Conservation (phyloP, 2,113 vertebrate genomes). For the Pedionomus torquatus region DNA sequence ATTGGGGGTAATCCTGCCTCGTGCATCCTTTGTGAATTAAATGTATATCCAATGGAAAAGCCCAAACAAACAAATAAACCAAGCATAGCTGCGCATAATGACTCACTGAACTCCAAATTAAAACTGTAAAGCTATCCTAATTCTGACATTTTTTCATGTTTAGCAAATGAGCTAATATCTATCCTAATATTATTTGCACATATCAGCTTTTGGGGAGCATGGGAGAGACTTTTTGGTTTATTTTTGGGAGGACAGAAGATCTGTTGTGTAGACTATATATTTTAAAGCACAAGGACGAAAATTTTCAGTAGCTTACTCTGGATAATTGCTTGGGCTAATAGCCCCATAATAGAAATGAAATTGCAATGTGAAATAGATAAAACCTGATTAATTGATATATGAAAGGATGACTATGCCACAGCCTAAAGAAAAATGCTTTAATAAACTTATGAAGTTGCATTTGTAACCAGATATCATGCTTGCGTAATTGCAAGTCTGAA, state of each 20-base stretch:
- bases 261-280: background rate
- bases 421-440: background rate
- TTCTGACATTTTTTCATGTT: background rate
- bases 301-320: background rate
- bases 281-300: background rate
- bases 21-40: background rate
- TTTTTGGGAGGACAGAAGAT: background rate
- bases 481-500: background rate
- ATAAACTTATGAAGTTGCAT: background rate
- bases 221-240: background rate
- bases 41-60: background rate
- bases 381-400: background rate
- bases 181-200: accelerated
- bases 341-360: background rate
- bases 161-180: background rate
- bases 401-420: background rate
- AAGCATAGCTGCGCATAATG: background rate
- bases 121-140: background rate
- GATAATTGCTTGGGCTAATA: background rate
- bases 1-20: background rate
- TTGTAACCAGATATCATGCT: background rate
- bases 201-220: background rate
- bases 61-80: background rate
- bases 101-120: background rate
- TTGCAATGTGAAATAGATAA: background rate